Base-by-base conservation (phyloP, 2,113 vertebrate species). In the Hydrochoerus hydrochaeris region DNA sequence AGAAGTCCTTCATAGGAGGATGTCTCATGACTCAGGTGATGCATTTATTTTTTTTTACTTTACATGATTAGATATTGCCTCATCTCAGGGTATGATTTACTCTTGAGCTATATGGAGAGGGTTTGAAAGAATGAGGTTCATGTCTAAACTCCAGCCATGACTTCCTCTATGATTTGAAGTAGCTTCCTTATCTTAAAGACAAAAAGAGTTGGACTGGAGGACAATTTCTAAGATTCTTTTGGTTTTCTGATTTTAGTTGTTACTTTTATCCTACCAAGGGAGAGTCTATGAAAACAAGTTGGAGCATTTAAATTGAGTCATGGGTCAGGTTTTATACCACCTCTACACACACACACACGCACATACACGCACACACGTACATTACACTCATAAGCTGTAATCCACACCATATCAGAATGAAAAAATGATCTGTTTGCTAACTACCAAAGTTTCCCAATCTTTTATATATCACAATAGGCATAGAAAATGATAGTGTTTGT, bases 31-130 rank as follows among this genome's bases (percentile, higher is more conserved):
- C 44, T 91, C 60, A 62, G 7, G 49, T 14, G 9, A 44, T 49
- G 32, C 41, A 67, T 62, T 97, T 93, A n/a, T 89, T 97, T 95
- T 93, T 87, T 93, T 87, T 62, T 22, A 63, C 69, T 90, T 85
- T 46, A 16, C 83, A 82, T 13, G 85, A 60, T 96, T 90, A 96
- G 85, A 85, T 65, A 52, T 49, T 86, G 73, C 63, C 60, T 58
- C 30, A 8, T 58, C 7, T 5, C 54, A 24, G 38, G 67, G 57
- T 80, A 20, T 71, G 38, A 83, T 57, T 90, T 88, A 90, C 71
- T 75, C 30, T 65, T 44, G 57, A 92, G 67, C 26, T 49, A 19
- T 81, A 41, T 85, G 84, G 44, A 91, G 46, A 95, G 16, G 13
- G 0, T 84, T 52, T 71, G 67, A 86, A 89, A 96, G 69, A 93